phyloP scores from a whole-genome alignment of 2,797 vertebrate genomes.

The Triplophysa yarkandensis region DNA sequence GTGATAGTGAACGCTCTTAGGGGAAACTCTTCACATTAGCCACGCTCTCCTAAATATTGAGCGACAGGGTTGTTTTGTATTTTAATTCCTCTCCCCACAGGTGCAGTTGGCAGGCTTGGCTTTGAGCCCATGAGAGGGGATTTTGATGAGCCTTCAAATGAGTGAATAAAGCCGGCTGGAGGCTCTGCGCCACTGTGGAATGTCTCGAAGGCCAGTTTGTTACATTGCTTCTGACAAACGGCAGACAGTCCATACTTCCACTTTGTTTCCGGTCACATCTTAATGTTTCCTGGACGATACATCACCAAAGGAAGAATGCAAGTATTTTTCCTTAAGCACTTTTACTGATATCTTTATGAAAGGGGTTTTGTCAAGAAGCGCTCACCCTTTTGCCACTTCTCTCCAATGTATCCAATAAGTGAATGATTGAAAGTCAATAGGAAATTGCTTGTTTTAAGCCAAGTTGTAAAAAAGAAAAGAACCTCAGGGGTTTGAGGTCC shows the following conservation, averaged over 20 bases:
- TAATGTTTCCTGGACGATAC: neutral
- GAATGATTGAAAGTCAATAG: neutral
- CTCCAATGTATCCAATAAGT: neutral
- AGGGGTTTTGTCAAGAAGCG: neutral
- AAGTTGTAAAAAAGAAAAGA: neutral
- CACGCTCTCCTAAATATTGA: slow-evolving; percentile 75
- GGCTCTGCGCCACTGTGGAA: slow-evolving; percentile 65
- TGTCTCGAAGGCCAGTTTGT: slow-evolving; percentile 41
- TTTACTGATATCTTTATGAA: neutral
- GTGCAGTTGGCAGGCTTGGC: slow-evolving; percentile 70
- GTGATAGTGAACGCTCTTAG: slow-evolving; percentile 74
- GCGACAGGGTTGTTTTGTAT: slow-evolving; percentile 71
- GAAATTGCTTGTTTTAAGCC: slow-evolving; percentile 1
- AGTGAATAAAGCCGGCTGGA: slow-evolving; percentile 68
- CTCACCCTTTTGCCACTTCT: neutral
- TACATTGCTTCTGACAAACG: slow-evolving; percentile 68
- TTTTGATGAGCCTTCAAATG: slow-evolving; percentile 66
- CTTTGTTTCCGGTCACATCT: slow-evolving; percentile 12
- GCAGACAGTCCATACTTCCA: slow-evolving; percentile 19
- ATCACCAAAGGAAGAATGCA: neutral
- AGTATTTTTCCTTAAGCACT: neutral
- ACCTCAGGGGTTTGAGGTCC: neutral
- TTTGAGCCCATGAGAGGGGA: slow-evolving; percentile 63
- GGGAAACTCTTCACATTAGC: slow-evolving; percentile 78
- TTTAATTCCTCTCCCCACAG: slow-evolving; percentile 65